Base-by-base conservation (phyloP, 1,140 invertebrate genomes). In the Gonioctena quinquepunctata region DNA sequence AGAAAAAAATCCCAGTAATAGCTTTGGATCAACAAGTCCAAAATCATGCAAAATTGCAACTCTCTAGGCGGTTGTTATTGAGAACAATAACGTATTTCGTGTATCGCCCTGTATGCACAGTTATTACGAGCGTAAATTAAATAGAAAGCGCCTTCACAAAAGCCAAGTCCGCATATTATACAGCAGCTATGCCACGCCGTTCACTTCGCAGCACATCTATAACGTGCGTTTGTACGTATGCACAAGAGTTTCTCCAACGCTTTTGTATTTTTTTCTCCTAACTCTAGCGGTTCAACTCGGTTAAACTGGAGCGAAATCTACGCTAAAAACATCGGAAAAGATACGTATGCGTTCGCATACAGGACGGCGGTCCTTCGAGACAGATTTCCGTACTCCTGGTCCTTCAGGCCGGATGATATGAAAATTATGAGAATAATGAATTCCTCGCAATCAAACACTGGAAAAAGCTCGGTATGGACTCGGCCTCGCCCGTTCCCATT, bases 61-160 rank as follows among this genome's bases (percentile, higher is more conserved):
- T n/a, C n/a, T n/a, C n/a, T n/a, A n/a, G n/a, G n/a, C n/a, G n/a
- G n/a, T n/a, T n/a, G n/a, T n/a, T n/a, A n/a, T n/a, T n/a, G n/a
- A n/a, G n/a, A n/a, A n/a, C n/a, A n/a, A n/a, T n/a, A n/a, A n/a
- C n/a, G n/a, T n/a, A n/a, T 42, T 42, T 42, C 13, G 33, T 18
- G 52, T 23, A 54, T 54, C 52, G 18, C 52, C 52, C 52, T 54
- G 52, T 54, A 54, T 22, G 22, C 22, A 54, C 52, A 22, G 52
- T 54, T 54, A 54, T 54, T 54, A 23, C 52, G 52, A 54, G 27
- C 18, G 59, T 68, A 59, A 68, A 68, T 49, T 61, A 57, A 68
- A 68, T 68, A 68, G 66, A 68, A 68, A 68, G 66, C 66, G 66
- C 26, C 56, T 67, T 42, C 50, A 54, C 23, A 42, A 61, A 28